A percentile compares a stretch with the other conserved stretches of the same genome.
phyloP scores from a whole-genome alignment of 2,113 vertebrate species.

The Fulmarus glacialis region DNA sequence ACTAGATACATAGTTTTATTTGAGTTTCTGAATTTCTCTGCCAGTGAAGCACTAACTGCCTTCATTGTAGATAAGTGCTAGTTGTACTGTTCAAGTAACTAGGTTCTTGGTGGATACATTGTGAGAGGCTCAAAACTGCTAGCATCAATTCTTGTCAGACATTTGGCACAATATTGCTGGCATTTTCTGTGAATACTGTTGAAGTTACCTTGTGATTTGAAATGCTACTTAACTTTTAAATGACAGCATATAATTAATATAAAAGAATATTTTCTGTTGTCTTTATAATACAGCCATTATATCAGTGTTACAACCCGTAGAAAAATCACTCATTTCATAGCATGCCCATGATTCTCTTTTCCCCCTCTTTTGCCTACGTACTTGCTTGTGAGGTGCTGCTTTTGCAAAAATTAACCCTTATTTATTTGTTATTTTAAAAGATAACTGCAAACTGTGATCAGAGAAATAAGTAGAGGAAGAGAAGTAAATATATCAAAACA shows the following conservation, averaged over 20 bases:
- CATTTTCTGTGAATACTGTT: background rate
- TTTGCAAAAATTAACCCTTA: background rate
- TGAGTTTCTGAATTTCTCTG: background rate
- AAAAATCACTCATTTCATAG: background rate
- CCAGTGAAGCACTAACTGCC: background rate
- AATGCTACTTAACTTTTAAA: background rate
- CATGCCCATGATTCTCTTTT: background rate
- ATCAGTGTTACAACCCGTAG: background rate
- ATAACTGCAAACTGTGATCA: background rate
- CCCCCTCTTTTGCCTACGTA: background rate
- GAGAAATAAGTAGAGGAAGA: background rate
- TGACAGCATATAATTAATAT: background rate
- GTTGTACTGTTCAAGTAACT: background rate
- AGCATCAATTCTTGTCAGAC: background rate
- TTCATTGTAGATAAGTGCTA: background rate
- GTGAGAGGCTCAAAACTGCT: background rate
- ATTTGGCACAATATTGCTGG: background rate
- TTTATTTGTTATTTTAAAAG: background rate
- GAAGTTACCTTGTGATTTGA: background rate
- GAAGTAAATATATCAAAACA: background rate
- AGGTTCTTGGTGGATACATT: background rate
- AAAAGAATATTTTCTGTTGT: background rate
- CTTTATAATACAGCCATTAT: background rate
- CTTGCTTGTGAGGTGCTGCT: background rate
- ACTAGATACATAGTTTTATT: rapidly evolving